Evolutionary conservation across 92 coral and sea anemone genomes (phyloP), one percentile per base, ranked within the genome.

Genomic region (Palythoa heliodiscus): DNA sequence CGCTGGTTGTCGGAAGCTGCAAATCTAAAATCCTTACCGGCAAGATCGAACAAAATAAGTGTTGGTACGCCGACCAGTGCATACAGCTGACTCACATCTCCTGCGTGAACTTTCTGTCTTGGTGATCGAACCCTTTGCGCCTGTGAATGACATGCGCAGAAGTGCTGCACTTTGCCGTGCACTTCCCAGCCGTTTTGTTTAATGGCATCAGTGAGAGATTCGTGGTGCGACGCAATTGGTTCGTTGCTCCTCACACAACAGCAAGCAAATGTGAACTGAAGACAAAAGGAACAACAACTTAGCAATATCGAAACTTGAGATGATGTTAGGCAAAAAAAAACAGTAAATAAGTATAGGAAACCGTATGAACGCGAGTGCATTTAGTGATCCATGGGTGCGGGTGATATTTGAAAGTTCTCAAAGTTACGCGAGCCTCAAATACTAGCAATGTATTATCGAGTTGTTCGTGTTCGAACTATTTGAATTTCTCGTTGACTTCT

Each of bases 31-130:
- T 19, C 22, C 83, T 88, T 71, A 96, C 98, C 98, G 39, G 93
- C 91, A 25, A 75, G 86, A 70, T 94, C 82, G 75, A 93, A 88
- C 55, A 94, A 82, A 55, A 96, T 77, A 38, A 96, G 82, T 52
- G 98, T 96, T 11, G 98, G 98, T 52, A 93, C 96, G 58, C 98
- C 98, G 54, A 89, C 95, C 83, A 96, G 78, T 52, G 94, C 93
- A 73, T 90, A 94, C 88, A 92, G 73, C 87, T 90, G 95, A 78
- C 92, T 75, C 52, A 90, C 93, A 86, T 89, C 91, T 71, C 60
- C 84, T 63, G 66, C 84, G 64, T 80, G 57, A 54, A 92, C 93
- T 17, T 85, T 91, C 43, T 87, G 87, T 16, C 92, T 92, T 17
- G 87, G 60, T 13, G 88, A 25, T 37, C 77, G 87, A 29, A 88